Base-by-base conservation (phyloP, 2,113 vertebrate species). In the Trichechus manatus region DNA sequence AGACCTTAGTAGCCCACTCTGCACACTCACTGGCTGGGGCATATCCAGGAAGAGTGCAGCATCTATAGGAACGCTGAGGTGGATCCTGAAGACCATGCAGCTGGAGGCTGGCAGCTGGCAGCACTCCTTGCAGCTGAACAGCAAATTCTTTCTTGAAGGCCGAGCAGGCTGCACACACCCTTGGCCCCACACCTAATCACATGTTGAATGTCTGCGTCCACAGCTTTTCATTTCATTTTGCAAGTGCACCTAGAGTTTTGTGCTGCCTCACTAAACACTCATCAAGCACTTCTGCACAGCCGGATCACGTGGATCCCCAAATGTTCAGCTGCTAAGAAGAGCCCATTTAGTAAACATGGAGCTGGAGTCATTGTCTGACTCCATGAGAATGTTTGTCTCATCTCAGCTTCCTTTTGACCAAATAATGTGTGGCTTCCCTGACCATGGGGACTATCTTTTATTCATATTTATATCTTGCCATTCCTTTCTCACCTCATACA, bases 251-350 rank as follows among this genome's bases (percentile, higher is more conserved):
- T 75, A 68, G n/a, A 80, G 36, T 64, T 56, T 86, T 88, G 19
- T 70, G 19, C 70, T 29, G 74, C 50, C 44, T 93, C 85, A 72
- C 77, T 96, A 78, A 64, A 78, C 82, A 86, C 9, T 27, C 93
- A 87, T 77, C 75, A 39, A 61, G 42, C 23, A 36, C 61, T 53
- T 53, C 39, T 56, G 36, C 81, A 74, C 19, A 95, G 75, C 15
- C 59, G 81, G 80, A 36, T 89, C 74, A 78, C 15, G 27, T 17
- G 27, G 14, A 47, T 78, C 42, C 31, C 87, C 87, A 53, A 22
- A 90, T 56, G 8, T 47, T 61, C 72, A 91, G 33, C 27, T 89
- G 33, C 42, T 59, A 33, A 90, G 85, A 92, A 90, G 53, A 72
- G 19, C 59, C n/a, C 75, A 85, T 33, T 68, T 59, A 81, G 42